Percentiles rank a stretch among this genome's conserved stretches.
These are phyloP conservation scores for Aselliscus stoliczkanus DNA, from an alignment of 2,797 vertebrate genomes.

Conservation along the genomic window DNA sequence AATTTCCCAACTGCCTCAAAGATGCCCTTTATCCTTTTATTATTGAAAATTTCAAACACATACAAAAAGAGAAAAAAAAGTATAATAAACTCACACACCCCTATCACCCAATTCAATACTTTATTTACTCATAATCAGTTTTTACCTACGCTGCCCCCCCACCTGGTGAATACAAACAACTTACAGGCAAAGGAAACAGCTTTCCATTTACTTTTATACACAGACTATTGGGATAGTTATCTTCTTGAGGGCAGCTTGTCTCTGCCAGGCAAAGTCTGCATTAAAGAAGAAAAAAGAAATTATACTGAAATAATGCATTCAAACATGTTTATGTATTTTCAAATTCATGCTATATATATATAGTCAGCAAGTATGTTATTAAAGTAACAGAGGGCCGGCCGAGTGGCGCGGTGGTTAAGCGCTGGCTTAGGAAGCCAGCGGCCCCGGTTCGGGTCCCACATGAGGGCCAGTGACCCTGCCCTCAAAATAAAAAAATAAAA, in stretches of 20 bases:
- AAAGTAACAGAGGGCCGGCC: neutral
- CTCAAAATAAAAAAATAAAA: too few relatives aligned
- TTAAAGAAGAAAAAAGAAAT: constrained; percentile 3
- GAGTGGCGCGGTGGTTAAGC: too few relatives aligned
- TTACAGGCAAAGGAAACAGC: constrained; percentile 95
- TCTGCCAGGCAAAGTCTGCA: constrained; percentile 96
- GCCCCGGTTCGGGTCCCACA: too few relatives aligned
- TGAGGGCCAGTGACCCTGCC: too few relatives aligned
- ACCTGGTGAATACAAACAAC: constrained; percentile 70
- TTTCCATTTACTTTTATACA: constrained; percentile 99
- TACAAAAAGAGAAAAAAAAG: neutral
- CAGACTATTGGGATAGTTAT: constrained; percentile 96
- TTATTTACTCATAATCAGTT: neutral
- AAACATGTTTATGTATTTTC: neutral
- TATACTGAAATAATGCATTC: constrained; percentile 22
- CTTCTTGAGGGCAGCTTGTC: constrained; percentile 98
- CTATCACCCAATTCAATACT: neutral
- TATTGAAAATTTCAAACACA: neutral
- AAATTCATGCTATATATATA: neutral
- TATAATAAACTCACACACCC: neutral
- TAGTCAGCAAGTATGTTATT: neutral
- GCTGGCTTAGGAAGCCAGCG: too few relatives aligned
- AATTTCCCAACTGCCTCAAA: neutral
- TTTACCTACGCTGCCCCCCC: neutral
- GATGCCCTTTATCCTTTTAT: neutral